Evolutionary conservation across 2,888 invertebrate species (phyloP).

Genomic region (Mythimna impura): DNA sequence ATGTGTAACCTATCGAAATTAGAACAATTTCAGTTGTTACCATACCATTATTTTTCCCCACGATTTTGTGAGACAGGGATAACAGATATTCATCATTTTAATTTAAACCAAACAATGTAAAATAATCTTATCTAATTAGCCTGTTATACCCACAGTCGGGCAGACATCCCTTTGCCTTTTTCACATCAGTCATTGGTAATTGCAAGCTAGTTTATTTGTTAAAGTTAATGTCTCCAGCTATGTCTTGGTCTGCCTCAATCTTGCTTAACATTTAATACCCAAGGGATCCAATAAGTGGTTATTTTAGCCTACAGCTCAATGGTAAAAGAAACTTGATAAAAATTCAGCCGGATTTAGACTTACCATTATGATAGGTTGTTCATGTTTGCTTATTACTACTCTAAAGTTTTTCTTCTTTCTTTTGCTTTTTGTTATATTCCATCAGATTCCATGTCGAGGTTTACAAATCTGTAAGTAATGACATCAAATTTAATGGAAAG

Average conservation of each 20-base stretch:
- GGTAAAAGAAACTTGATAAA: neutral
- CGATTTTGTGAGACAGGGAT: conserved; percentile 82
- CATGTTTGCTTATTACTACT: neutral
- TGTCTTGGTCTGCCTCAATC: too few species aligned
- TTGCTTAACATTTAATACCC: too few species aligned
- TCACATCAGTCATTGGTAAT: too few species aligned
- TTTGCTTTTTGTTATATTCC: neutral
- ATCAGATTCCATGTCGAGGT: neutral
- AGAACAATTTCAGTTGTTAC: conserved; percentile 72
- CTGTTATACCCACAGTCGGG: too few species aligned
- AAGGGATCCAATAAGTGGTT: too few species aligned
- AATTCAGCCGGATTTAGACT: neutral
- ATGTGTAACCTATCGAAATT: neutral
- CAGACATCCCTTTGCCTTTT: too few species aligned
- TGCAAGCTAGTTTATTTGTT: too few species aligned
- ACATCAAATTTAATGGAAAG: neutral
- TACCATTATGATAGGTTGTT: neutral
- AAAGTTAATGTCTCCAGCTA: too few species aligned
- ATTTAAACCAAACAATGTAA: neutral
- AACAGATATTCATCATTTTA: conserved; percentile 79
- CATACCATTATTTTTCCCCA: conserved; percentile 82
- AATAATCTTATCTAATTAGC: neutral
- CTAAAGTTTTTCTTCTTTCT: neutral
- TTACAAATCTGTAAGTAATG: conserved; percentile 20
- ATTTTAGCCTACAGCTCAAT: too few species aligned